phyloP scores from a whole-genome alignment of 2,888 invertebrate species.

The Steinernema scapterisci region DNA sequence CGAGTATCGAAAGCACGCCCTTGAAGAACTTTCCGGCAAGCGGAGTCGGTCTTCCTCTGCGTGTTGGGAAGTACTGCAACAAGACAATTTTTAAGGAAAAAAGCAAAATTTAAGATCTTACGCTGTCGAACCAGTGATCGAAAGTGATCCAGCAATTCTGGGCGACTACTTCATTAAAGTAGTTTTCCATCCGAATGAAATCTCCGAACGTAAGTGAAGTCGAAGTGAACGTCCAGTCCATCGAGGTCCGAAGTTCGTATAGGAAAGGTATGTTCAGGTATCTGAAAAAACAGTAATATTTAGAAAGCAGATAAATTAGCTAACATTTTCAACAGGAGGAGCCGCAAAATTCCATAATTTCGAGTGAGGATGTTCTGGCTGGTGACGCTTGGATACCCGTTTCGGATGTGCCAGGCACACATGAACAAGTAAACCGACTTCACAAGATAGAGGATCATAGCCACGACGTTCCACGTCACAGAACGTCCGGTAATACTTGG shows the following conservation, averaged over 20 bases:
- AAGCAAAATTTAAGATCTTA: neutral
- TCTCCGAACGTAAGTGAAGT: conserved; percentile 23
- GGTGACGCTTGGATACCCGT: conserved; percentile 21
- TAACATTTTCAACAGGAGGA: conserved; percentile 22
- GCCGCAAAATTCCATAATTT: conserved; percentile 19
- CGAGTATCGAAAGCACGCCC: conserved; percentile 23
- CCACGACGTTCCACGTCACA: conserved; percentile 30
- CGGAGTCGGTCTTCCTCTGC: conserved; percentile 13
- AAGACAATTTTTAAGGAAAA: neutral
- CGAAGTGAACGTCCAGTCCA: conserved; percentile 24
- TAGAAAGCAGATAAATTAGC: neutral
- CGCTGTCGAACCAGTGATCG: conserved; percentile 32
- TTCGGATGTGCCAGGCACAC: conserved; percentile 31
- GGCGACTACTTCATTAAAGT: conserved; percentile 21
- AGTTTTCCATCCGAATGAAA: conserved; percentile 29
- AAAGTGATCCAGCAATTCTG: conserved; percentile 32
- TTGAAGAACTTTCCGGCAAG: conserved; percentile 32
- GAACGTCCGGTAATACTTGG: conserved; percentile 27
- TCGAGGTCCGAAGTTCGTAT: conserved; percentile 24
- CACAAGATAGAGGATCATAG: conserved; percentile 19
- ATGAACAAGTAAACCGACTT: conserved; percentile 24
- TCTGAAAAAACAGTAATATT: neutral
- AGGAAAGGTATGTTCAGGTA: conserved; percentile 32
- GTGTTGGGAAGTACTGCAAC: conserved; percentile 28
- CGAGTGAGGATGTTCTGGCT: conserved; percentile 17